Evolutionary conservation across 1,140 invertebrate species (phyloP).

Genomic region (Megathymus violae): DNA sequence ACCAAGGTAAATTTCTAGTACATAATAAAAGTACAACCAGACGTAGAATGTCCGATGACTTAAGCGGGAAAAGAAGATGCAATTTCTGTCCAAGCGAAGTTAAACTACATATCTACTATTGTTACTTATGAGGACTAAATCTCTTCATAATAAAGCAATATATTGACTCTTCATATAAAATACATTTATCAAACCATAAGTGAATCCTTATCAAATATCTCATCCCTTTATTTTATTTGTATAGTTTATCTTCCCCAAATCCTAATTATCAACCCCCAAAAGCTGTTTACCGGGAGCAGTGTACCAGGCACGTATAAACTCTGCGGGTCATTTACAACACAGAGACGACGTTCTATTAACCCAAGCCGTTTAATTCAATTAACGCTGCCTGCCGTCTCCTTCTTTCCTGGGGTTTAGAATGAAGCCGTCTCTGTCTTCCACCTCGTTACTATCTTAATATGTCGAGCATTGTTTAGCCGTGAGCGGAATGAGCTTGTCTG

Average conservation of each 20-base stretch:
- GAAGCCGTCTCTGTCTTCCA: constrained; percentile 12
- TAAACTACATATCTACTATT: too few relatives aligned
- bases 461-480: constrained; percentile 27
- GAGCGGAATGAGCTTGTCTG: constrained; percentile 31
- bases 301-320: constrained; percentile 34
- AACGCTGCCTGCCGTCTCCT: constrained; percentile 17
- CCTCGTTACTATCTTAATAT: constrained; percentile 33
- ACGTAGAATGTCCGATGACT: too few relatives aligned
- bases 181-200: too few relatives aligned
- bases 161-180: too few relatives aligned
- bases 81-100: too few relatives aligned
- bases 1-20: too few relatives aligned
- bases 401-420: background rate
- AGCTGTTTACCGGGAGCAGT: constrained; percentile 29
- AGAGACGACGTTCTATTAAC: constrained; percentile 33
- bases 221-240: constrained; percentile 4
- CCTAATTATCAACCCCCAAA: constrained; percentile 28
- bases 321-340: constrained; percentile 34
- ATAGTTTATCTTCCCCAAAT: constrained; percentile 16
- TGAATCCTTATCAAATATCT: background rate
- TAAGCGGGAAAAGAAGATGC: too few relatives aligned
- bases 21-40: too few relatives aligned
- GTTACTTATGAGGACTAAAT: too few relatives aligned
- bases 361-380: constrained; percentile 32
- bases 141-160: too few relatives aligned